Evolutionary conservation across 2,113 vertebrate species (phyloP), one percentile per base, ranked within the genome.

Genomic region (Xenopus borealis): DNA sequence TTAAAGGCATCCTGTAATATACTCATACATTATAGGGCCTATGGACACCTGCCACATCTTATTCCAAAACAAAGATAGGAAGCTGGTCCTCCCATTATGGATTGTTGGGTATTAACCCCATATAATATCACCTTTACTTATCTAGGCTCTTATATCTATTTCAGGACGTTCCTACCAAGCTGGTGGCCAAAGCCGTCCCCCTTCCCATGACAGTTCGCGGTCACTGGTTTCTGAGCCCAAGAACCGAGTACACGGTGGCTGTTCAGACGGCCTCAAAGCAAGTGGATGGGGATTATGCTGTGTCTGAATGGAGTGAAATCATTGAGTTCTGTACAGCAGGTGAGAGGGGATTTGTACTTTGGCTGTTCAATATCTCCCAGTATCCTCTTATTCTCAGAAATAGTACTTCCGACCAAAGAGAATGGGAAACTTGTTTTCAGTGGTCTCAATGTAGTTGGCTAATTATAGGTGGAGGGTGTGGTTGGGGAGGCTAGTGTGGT

Each of bases 141-240:
- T 40, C 33, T 40, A 4, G 33, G 8, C 33, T 40, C 3, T 40
- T 40, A 2, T 27, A 27, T 27, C 23, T 66, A 18, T 57, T 46
- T 46, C 1, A 99, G 97, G 97, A 99, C 61, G 97, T 99, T 16
- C 97, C 97, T 71, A 99, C 97, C 19, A 99, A 99, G 84, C 83
- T 99, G 81, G 97, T 99, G 78, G 97, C 97, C 83, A 99, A 99
- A 85, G 96, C 97, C 0, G 96, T 99, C 62, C 96, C 96, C 0
- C 89, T 99, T 82, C 97, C 97, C 45, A 99, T 99, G 97, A 98
- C 97, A 0, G 97, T 99, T 30, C 90, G 97, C 0, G 97, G 97
- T 73, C 97, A 99, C 85, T 99, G 97, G 97, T 99, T 99, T 89
- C 85, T 99, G 88, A 99, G 97, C 87, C 97, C 97, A n/a, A 91